A percentile compares a stretch with the other conserved stretches of the same genome.
phyloP scores from a whole-genome alignment of 2,888 invertebrate species.

The Meteorus cinctellus region DNA sequence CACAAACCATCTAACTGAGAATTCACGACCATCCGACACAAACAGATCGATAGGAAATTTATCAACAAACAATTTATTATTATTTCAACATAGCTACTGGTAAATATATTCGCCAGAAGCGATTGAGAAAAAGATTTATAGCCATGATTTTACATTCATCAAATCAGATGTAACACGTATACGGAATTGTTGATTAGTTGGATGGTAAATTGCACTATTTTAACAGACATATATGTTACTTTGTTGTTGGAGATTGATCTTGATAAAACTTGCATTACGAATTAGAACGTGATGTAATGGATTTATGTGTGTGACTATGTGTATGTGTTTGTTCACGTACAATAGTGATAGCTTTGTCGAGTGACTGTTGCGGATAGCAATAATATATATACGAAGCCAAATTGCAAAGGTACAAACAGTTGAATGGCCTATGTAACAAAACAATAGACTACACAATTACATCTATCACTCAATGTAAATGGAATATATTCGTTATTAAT shows the following conservation, averaged over 20 bases:
- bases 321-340: too few species aligned
- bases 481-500: neutral
- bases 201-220: slow-evolving; percentile 8
- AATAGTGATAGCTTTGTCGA: slow-evolving; percentile 4
- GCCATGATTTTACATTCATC: slow-evolving; percentile 2
- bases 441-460: slow-evolving; percentile 7
- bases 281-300: slow-evolving; percentile 15
- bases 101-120: neutral
- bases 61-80: slow-evolving; percentile 14
- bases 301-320: neutral
- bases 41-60: neutral
- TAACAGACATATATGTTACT: slow-evolving; percentile 7
- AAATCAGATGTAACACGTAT: neutral
- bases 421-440: neutral
- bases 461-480: neutral
- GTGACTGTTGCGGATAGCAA: neutral
- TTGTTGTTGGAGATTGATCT: slow-evolving; percentile 11
- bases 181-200: slow-evolving; percentile 22
- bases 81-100: neutral
- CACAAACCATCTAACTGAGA: neutral
- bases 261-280: slow-evolving; percentile 11
- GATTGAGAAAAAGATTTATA: slow-evolving; percentile 3
- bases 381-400: neutral
- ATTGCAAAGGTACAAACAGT: neutral
- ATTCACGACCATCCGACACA: neutral